Evolutionary conservation across 1,140 invertebrate genomes (phyloP).

Genomic region (Nephotettix cincticeps): DNA sequence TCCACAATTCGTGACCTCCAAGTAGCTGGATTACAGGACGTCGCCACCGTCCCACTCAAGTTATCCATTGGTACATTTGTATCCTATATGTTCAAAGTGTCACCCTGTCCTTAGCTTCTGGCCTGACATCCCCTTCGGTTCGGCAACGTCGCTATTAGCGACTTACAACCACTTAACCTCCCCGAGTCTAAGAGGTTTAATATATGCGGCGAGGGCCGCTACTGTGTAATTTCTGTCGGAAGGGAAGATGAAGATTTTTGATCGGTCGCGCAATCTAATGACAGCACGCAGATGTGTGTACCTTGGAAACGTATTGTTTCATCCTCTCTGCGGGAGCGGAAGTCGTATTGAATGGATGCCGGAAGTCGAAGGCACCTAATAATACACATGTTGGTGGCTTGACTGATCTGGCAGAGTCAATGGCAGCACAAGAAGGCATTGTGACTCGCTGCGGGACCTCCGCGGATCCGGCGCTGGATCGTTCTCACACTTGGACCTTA

Average conservation of each 20-base stretch:
- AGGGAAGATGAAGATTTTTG: neutral
- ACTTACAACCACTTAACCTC: too few species aligned
- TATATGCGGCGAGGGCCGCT: neutral
- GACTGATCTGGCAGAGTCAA: conserved; percentile 17
- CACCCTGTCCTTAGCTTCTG: too few species aligned
- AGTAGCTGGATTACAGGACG: too few species aligned
- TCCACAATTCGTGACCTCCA: too few species aligned
- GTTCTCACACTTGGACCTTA: conserved; percentile 6
- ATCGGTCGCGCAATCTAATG: conserved; percentile 1
- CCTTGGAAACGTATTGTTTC: conserved; percentile 5
- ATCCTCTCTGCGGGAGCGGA: conserved; percentile 12
- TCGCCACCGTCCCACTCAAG: too few species aligned
- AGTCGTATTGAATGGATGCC: neutral
- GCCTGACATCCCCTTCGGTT: too few species aligned
- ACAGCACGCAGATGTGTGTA: conserved; percentile 4
- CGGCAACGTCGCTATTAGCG: too few species aligned
- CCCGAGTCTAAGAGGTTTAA: too few species aligned
- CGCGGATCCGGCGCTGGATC: neutral
- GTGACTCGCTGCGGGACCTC: neutral
- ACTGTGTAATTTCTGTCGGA: conserved; percentile 19
- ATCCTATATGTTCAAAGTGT: too few species aligned
- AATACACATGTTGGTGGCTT: conserved; percentile 21
- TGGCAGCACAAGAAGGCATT: conserved; percentile 7
- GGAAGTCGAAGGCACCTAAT: conserved; percentile 21
- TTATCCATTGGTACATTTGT: too few species aligned